These are phyloP conservation scores for Lophotis ruficrista DNA, from an alignment of 2,113 vertebrate genomes.

Conservation along the genomic window DNA sequence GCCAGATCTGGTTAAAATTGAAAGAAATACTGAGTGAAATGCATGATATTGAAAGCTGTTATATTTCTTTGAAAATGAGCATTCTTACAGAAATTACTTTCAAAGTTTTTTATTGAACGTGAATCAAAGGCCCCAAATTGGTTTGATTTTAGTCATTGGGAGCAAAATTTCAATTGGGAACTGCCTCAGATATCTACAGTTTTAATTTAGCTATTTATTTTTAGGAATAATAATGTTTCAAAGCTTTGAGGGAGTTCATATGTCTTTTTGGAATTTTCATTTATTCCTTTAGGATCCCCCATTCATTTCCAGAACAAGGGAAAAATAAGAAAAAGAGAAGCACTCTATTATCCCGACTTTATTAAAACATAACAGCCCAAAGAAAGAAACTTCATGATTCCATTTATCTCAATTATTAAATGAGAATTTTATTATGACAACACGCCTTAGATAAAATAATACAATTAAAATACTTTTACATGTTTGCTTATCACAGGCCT, in stretches of 20 bases:
- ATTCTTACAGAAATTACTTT: conserved; percentile 29
- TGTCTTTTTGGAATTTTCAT: neutral
- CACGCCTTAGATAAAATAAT: neutral
- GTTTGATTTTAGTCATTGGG: neutral
- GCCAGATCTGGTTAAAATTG: conserved; percentile 15
- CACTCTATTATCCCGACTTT: neutral
- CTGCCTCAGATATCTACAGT: neutral
- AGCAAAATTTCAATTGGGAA: conserved; percentile 1
- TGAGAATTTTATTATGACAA: neutral
- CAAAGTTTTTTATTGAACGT: neutral
- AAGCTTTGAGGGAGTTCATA: neutral
- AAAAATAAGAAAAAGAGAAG: neutral
- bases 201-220: conserved; percentile 31
- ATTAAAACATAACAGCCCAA: neutral
- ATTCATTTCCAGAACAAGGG: neutral
- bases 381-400: neutral
- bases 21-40: conserved; percentile 12
- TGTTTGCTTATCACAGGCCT: neutral
- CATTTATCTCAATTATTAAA: neutral
- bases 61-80: conserved; percentile 44
- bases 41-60: neutral
- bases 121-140: conserved; percentile 18
- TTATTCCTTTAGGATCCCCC: neutral
- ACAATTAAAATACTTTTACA: neutral
- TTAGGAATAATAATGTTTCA: neutral